Base-by-base conservation (phyloP, 30 jellyfish, hydroid and myxozoan species). In the Cassiopea andromeda region DNA sequence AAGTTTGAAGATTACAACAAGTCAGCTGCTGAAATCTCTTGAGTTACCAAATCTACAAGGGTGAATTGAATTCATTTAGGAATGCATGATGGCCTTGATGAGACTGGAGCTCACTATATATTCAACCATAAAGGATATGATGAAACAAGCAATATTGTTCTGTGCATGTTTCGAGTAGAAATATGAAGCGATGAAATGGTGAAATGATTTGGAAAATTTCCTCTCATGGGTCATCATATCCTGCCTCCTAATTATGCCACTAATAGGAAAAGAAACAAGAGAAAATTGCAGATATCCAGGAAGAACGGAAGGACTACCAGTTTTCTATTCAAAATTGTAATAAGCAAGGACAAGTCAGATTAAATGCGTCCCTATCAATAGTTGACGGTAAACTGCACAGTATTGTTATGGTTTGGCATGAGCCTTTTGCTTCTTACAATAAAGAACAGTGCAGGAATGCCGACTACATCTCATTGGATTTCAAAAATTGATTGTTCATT, bases 21-120 rank as follows among this genome's bases (percentile, higher is more conserved):
- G 38, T 17, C 73, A 64, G 43, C 15, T 64, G 73, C 43, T 64
- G 19, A 17, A 9, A 64, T 7, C 73, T 5, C 15, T 64, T 64
- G 43, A 64, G 73, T 64, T 64, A 17, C 15, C 73, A 13, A 17
- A 13, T 9, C 43, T 14, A 2, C 73, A 64, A 2, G 43, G 15
- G 6, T 17, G 8, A 13, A 64, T 5, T 17, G 73, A 64, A 13
- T 64, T 64, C 73, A 9, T 9, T 9, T 76, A 43, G 46, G 73
- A 16, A 14, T 76, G 44, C 85, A 76, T 46, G 85, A 76, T 76
- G 85, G 85, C 44, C 46, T 76, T 14, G 81, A 72, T 72, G 81
- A 57, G 18, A 38, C n/a, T 72, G 81, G 60, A 7, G 81, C 58
- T 12, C 81, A 72, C 44, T 72, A 50, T 10, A 72, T 72, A 7